Evolutionary conservation across 1,140 invertebrate genomes (phyloP), one percentile per base, ranked within the genome.

Genomic region (Bombus soroeensis): DNA sequence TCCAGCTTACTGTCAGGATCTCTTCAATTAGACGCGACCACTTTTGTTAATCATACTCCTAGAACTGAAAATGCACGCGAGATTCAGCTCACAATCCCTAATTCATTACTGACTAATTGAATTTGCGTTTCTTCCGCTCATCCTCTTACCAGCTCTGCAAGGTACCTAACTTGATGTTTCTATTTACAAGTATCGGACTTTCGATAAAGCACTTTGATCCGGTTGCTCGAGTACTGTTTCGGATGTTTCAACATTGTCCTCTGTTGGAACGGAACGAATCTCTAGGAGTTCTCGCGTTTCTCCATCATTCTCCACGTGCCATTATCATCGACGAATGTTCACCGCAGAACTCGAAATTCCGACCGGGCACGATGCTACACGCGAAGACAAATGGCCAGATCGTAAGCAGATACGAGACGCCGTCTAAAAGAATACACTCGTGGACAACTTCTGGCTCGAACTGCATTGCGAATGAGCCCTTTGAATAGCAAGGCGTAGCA

Each of bases 301-400:
- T 37, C 18, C 81, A 62, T n/a, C 89, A 88, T 90, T 81, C 82
- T 53, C 34, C 25, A 57, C 76, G 70, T 88, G 75, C 88, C 88
- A 85, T 85, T 90, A 89, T 90, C 82, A 41, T 83, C 73, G 72
- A 83, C 64, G 70, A 76, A 64, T 75, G 75, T 85, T 87, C 75
- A 41, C 2, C 22, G 57, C 43, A 39, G 82, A 76, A 86, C 76
- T 85, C 71, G 88, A 90, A 81, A 90, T 90, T 90, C 88, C 88
- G 47, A 53, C 22, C 78, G 73, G 62, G 76, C 47, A 71, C 39
- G 66, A 39, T 70, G 79, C 85, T 72, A 47, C 47, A 43, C 43
- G 70, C 47, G 70, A 72, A 74, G 83, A 90, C 82, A 89, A 90
- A 90, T 74, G 83, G 47, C 3, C 66, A 73, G 86, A 87, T 84